Percentiles rank a stretch among this genome's conserved stretches.
These are phyloP conservation scores for Muscina levida DNA, from an alignment of 2,888 invertebrate species.

Conservation along the genomic window DNA sequence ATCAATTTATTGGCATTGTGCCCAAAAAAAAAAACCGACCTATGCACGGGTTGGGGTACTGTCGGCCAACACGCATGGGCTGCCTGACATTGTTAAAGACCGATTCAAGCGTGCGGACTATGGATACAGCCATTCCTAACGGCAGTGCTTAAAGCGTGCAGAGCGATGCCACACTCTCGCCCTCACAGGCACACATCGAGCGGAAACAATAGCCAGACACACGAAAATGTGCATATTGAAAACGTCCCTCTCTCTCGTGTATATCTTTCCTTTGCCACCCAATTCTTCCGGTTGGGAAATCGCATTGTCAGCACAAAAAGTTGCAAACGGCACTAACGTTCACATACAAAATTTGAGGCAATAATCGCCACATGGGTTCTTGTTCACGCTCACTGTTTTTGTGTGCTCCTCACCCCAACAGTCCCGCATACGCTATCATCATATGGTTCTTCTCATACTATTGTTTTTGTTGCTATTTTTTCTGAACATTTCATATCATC, in stretches of 20 bases:
- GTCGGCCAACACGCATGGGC: slow-evolving; percentile 61
- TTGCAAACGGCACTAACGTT: slow-evolving; percentile 58
- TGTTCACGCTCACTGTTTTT: not conserved
- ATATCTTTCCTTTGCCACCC: slow-evolving; percentile 39
- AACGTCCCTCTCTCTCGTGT: slow-evolving; percentile 32
- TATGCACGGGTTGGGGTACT: slow-evolving; percentile 51
- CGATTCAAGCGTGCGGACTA: not conserved
- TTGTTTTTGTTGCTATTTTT: slow-evolving; percentile 32
- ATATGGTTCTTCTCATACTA: not conserved
- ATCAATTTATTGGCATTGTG: slow-evolving; percentile 72
- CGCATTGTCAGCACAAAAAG: slow-evolving; percentile 64
- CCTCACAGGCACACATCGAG: slow-evolving; percentile 45
- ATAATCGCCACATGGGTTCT: slow-evolving; percentile 64
- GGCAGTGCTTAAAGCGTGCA: slow-evolving; percentile 37
- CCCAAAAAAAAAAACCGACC: slow-evolving; percentile 62
- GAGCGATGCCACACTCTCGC: slow-evolving; percentile 14
- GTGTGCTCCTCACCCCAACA: not conserved
- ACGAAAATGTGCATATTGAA: slow-evolving; percentile 42
- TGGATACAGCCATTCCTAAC: not conserved
- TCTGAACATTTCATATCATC: slow-evolving; percentile 59
- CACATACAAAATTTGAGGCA: slow-evolving; percentile 59
- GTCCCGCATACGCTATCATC: slow-evolving; percentile 40
- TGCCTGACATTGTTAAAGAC: slow-evolving; percentile 42
- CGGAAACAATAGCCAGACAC: slow-evolving; percentile 62
- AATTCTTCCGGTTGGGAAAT: slow-evolving; percentile 60